Conservation (phyloP, 2,888 invertebrate genomes). For the Papilio protenor region DNA sequence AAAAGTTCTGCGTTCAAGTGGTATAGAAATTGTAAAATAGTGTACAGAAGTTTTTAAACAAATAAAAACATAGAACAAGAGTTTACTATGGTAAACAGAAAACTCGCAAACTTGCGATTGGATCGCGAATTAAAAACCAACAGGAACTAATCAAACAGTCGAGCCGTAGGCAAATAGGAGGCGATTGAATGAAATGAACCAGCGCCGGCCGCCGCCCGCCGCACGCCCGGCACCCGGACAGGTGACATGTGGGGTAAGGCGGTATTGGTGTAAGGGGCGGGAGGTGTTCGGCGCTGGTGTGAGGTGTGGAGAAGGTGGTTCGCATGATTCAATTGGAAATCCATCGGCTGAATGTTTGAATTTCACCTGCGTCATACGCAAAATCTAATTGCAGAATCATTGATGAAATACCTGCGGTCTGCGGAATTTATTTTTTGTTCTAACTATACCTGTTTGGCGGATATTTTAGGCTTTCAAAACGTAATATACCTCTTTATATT, state of each 20-base stretch:
- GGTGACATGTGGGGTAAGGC: background rate
- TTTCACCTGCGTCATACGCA: background rate
- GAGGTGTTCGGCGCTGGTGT: background rate
- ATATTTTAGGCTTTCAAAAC: background rate
- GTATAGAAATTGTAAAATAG: background rate
- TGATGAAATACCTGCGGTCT: background rate
- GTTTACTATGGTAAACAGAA: background rate
- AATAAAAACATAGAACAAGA: background rate
- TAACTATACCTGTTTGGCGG: background rate
- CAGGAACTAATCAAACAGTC: background rate
- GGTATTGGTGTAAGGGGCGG: background rate
- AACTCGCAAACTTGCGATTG: background rate
- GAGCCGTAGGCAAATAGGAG: background rate
- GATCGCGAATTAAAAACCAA: constrained; percentile 24
- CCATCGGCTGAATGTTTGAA: background rate
- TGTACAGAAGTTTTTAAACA: background rate
- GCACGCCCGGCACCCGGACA: background rate
- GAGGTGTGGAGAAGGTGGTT: background rate
- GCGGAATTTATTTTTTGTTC: background rate
- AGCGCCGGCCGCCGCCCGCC: background rate
- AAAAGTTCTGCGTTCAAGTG: background rate
- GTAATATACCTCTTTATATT: background rate
- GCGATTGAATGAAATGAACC: background rate
- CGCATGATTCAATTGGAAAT: constrained; percentile 18
- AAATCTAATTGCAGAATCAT: background rate